Evolutionary conservation across 1,140 invertebrate genomes (phyloP).

Genomic region (Bombyx mori): ASM3026992v2 NC_085127.1:5425001-5425500

Average conservation of each 20-base stretch:
- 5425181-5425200: slow-evolving; percentile 12
- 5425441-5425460: slow-evolving; percentile 9
- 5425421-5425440: slow-evolving; percentile 6
- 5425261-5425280: slow-evolving; percentile 3
- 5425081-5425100: slow-evolving; percentile 17
- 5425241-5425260: slow-evolving; percentile 15
- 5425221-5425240: slow-evolving; percentile 9
- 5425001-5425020: slow-evolving; percentile 10
- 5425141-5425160: slow-evolving; percentile 12
- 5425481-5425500: slow-evolving; percentile 1
- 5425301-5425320: slow-evolving; percentile 6
- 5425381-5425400: slow-evolving; percentile 5
- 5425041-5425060: slow-evolving; percentile 12
- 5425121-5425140: slow-evolving; percentile 16
- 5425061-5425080: slow-evolving; percentile 11
- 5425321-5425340: slow-evolving; percentile 9
- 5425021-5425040: slow-evolving; percentile 11
- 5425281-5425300: slow-evolving; percentile 3
- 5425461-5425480: slow-evolving; percentile 7
- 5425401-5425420: slow-evolving; percentile 5
- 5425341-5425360: slow-evolving; percentile 5
- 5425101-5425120: slow-evolving; percentile 12
- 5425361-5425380: slow-evolving; percentile 1
- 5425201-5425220: slow-evolving; percentile 21
- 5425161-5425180: slow-evolving; percentile 18